These are phyloP conservation scores for Clepsis dumicolana DNA, from an alignment of 2,888 invertebrate genomes.

Conservation along the genomic window DNA sequence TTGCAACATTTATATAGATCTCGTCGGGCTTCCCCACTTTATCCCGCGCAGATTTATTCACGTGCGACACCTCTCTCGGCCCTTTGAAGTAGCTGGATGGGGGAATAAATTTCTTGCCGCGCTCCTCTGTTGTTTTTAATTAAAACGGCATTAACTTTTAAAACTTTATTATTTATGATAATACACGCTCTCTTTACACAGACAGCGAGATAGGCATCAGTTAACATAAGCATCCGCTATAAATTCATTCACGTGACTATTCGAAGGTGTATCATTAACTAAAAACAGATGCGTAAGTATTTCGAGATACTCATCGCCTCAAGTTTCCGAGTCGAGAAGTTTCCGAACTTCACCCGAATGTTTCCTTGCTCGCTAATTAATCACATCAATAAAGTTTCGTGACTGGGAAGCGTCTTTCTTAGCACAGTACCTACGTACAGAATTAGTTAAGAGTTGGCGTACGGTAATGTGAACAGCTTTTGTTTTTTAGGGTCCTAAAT, in stretches of 20 bases:
- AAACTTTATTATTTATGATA: conserved; percentile 58
- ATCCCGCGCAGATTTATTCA: conserved; percentile 77
- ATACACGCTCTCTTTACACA: conserved; percentile 47
- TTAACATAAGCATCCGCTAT: conserved; percentile 37
- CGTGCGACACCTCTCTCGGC: conserved; percentile 76
- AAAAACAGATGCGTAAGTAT: conserved; percentile 32
- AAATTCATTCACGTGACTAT: conserved; percentile 26
- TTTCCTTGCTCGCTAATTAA: conserved; percentile 28
- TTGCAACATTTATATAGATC: conserved; percentile 80
- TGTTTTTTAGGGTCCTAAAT: conserved; percentile 34
- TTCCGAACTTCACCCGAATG: conserved; percentile 19
- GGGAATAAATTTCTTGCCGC: conserved; percentile 75
- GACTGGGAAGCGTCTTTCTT: conserved; percentile 10
- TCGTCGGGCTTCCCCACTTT: conserved; percentile 69
- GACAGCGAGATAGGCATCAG: conserved; percentile 28
- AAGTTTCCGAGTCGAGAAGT: conserved; percentile 35
- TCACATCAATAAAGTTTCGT: conserved; percentile 31
- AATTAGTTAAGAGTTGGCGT: background rate
- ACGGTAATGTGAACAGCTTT: conserved; percentile 2
- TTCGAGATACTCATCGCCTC: conserved; percentile 29
- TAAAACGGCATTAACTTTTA: conserved; percentile 74
- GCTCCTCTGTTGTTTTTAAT: conserved; percentile 77
- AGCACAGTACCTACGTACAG: background rate
- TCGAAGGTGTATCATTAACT: conserved; percentile 34
- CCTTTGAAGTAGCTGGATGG: conserved; percentile 80